Evolutionary conservation across 2,797 vertebrate genomes (phyloP).

Genomic region (Pelodytes ibericus): DNA sequence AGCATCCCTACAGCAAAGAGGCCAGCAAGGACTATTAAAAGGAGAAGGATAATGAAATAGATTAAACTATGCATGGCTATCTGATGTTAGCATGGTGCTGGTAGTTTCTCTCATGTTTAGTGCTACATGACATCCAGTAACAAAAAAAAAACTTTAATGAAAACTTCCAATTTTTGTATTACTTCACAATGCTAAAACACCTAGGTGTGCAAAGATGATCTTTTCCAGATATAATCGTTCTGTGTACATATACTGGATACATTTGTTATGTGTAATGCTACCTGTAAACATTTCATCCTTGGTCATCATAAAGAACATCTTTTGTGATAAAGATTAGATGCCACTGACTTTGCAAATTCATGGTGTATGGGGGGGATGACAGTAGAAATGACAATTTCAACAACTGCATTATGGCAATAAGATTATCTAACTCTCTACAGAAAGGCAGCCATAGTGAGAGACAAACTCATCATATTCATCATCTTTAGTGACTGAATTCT

Average conservation of each 20-base stretch:
- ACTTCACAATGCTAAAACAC: too few relatives aligned
- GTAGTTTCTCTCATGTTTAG: background rate
- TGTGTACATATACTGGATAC: too few relatives aligned
- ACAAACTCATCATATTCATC: too few relatives aligned
- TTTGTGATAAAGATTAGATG: background rate
- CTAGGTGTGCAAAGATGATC: too few relatives aligned
- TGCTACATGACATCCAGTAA: background rate
- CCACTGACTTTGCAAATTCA: background rate
- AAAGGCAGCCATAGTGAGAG: background rate
- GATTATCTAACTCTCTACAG: background rate
- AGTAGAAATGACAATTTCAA: background rate
- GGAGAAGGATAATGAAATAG: constrained; percentile 3
- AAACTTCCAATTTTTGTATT: too few relatives aligned
- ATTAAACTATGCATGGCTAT: background rate
- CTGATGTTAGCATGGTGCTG: background rate
- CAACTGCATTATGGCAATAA: background rate
- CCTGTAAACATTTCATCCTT: too few relatives aligned
- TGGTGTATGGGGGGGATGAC: background rate
- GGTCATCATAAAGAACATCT: too few relatives aligned
- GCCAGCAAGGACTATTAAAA: background rate
- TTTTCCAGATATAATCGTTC: too few relatives aligned
- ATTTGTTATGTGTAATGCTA: too few relatives aligned
- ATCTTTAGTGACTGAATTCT: too few relatives aligned
- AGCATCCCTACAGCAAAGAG: constrained; percentile 2
- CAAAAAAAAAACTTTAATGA: background rate